These are phyloP conservation scores for Galago senegalensis DNA, from an alignment of 2,797 vertebrate genomes.

Conservation along the genomic window DNA sequence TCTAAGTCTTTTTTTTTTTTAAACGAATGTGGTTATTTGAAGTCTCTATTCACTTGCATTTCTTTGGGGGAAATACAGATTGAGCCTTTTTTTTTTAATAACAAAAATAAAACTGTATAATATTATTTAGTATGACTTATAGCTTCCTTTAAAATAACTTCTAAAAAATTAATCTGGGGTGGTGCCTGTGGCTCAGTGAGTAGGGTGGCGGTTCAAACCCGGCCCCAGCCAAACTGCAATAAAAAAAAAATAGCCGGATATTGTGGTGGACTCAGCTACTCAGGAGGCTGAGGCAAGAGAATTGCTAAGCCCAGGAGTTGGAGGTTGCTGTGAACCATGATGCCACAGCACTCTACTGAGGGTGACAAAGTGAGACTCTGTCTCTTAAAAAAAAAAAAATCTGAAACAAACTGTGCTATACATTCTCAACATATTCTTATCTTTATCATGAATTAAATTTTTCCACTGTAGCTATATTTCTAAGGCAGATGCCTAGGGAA, in stretches of 20 bases:
- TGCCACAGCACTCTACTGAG: too few species aligned
- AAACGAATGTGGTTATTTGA: slow-evolving; percentile 61
- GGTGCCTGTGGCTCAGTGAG: too few species aligned
- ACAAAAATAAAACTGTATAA: slow-evolving; percentile 57
- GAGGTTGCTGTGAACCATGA: too few species aligned
- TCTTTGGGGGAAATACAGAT: slow-evolving; percentile 69
- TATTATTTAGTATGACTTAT: slow-evolving; percentile 62
- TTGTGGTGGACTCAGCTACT: too few species aligned
- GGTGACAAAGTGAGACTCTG: too few species aligned
- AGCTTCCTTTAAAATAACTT: slow-evolving; percentile 64
- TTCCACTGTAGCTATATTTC: slow-evolving; percentile 48
- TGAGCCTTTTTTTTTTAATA: slow-evolving; percentile 56
- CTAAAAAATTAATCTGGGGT: slow-evolving; percentile 57
- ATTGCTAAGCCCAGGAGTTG: too few species aligned
- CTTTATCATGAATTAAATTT: slow-evolving; percentile 59
- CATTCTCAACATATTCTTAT: slow-evolving; percentile 56
- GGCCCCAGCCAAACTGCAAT: too few species aligned
- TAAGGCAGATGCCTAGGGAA: slow-evolving; percentile 70
- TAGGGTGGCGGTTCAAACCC: too few species aligned
- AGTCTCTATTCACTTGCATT: slow-evolving; percentile 53
- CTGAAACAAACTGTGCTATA: slow-evolving; percentile 59
- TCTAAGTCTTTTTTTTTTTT: not conserved
- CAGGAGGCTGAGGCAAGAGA: too few species aligned
- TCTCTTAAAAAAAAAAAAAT: slow-evolving; percentile 25
- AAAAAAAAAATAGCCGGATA: too few species aligned